phyloP scores from a whole-genome alignment of 2,797 vertebrate species.

The Cynopterus sphinx region DNA sequence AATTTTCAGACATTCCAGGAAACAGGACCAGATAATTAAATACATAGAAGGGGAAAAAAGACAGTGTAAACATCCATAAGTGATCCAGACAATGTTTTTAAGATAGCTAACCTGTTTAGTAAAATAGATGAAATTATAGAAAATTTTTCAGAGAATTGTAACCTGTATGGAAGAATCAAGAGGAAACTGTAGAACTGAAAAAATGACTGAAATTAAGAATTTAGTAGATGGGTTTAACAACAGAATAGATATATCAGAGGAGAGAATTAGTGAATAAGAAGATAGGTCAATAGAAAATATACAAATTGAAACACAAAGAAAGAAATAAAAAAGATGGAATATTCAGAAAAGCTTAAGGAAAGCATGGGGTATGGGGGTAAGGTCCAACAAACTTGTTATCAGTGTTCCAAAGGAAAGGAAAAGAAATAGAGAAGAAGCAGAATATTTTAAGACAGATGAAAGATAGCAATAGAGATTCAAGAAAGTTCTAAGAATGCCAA shows the following conservation, averaged over 20 bases:
- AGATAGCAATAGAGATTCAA: not conserved
- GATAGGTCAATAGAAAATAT: not conserved
- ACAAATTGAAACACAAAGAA: not conserved
- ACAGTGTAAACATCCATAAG: not conserved
- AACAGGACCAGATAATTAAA: slow-evolving; percentile 9
- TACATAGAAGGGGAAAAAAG: accelerated
- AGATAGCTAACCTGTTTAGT: not conserved
- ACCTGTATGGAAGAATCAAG: not conserved
- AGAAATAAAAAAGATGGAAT: not conserved
- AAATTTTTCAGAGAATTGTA: not conserved
- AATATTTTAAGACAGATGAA: not conserved
- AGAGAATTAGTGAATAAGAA: not conserved
- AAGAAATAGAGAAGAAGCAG: not conserved
- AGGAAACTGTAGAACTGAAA: not conserved
- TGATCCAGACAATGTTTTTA: not conserved
- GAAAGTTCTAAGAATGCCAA: not conserved
- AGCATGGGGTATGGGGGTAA: not conserved
- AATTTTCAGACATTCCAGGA: not conserved
- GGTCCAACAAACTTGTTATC: not conserved
- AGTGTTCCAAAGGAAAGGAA: not conserved
- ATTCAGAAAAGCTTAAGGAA: not conserved
- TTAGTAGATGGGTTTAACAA: not conserved
- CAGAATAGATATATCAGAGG: not conserved
- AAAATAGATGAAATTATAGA: not conserved
- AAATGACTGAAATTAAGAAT: not conserved